Conservation (phyloP, 2,113 vertebrate genomes). For the Neodontobutis hainanensis region DNA sequence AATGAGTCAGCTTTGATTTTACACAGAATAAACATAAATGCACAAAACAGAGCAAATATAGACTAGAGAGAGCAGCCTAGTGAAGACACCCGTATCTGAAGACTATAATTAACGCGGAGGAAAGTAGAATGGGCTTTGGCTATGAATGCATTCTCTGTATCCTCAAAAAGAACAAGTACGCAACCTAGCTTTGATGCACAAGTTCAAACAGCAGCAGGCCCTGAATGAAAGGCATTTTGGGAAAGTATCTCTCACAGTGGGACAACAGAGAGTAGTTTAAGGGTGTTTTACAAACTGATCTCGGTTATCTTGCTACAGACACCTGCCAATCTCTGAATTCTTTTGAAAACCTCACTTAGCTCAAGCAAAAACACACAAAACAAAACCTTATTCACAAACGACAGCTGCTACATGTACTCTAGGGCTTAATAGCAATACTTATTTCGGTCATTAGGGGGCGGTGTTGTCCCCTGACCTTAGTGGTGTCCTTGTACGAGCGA, state of each 20-base stretch:
- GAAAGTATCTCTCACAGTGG: not conserved
- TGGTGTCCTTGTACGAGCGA: no score
- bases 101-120: constrained; percentile 5
- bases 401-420: no score
- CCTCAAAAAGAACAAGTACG: constrained; percentile 15
- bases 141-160: constrained; percentile 42
- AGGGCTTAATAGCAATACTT: no score
- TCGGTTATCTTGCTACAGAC: no score
- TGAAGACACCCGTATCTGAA: not conserved
- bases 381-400: no score
- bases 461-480: no score
- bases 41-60: not conserved
- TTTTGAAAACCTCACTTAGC: no score
- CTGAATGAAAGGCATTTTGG: not conserved
- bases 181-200: constrained; percentile 26
- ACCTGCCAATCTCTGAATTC: no score
- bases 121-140: constrained; percentile 17
- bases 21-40: not conserved
- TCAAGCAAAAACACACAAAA: no score
- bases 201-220: constrained; percentile 15
- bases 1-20: not conserved
- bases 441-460: no score
- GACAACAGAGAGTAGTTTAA: not conserved
- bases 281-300: no score
- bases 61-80: not conserved